phyloP scores from a whole-genome alignment of 2,797 vertebrate genomes.

The Gymnoscopelus braueri region DNA sequence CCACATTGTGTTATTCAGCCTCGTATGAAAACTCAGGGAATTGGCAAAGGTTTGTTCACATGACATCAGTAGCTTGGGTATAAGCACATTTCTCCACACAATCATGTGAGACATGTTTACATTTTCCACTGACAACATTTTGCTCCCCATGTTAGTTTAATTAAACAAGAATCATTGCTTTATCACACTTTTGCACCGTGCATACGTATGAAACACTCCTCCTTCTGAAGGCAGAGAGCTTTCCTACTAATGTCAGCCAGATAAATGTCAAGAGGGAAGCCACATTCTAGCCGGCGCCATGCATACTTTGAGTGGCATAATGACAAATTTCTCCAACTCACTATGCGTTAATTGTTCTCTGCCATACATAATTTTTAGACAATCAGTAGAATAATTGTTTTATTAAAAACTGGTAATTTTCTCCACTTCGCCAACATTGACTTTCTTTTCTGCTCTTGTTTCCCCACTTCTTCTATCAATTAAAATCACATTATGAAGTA shows the following conservation, averaged over 20 bases:
- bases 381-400: conserved; percentile 66
- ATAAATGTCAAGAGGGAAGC: conserved; percentile 23
- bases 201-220: conserved; percentile 12
- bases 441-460: conserved; percentile 31
- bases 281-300: conserved; percentile 41
- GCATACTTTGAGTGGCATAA: conserved; percentile 45
- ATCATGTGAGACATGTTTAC: too few relatives aligned
- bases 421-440: conserved; percentile 52
- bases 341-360: conserved; percentile 60
- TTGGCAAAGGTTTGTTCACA: too few relatives aligned
- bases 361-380: conserved; percentile 64
- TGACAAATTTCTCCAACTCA: conserved; percentile 53
- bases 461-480: conserved; percentile 62
- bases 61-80: too few relatives aligned
- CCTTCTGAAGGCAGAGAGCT: neutral
- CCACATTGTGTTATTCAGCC: too few relatives aligned
- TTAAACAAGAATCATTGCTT: too few relatives aligned
- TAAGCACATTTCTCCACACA: too few relatives aligned
- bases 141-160: too few relatives aligned
- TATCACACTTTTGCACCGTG: conserved; percentile 15
- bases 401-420: conserved; percentile 74
- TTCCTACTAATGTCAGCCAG: conserved; percentile 22
- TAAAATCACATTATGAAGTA: conserved; percentile 73
- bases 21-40: too few relatives aligned
- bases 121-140: too few relatives aligned